Base-by-base conservation (phyloP, 2,113 vertebrate species). In the Arenaria interpres region DNA sequence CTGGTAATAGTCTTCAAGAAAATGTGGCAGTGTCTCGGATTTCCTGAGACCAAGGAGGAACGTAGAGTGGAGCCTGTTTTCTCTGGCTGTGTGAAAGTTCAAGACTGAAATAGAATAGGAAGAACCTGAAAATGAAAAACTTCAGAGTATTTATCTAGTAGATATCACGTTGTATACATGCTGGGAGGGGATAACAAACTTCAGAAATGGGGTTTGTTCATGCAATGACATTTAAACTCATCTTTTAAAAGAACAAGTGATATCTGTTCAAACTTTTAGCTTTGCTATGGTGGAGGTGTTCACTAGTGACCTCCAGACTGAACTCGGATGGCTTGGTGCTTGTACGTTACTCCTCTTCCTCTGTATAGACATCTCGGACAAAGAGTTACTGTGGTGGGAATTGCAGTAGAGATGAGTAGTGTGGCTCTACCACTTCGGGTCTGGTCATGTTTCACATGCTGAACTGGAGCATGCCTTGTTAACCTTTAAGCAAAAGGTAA, bases 391-490 rank as follows among this genome's bases (percentile, higher is more conserved):
- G 33, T 37, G 78, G 5, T 35, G 39, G 60, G 27, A 57, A 2
- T 24, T 13, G 37, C 54, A 25, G 43, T 1, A 33, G 66, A 19
- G 30, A 25, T 66, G 39, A 67, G 69, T 0, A 19, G 37, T 9
- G 2, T 12, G 27, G 22, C 35, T 9, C 12, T 30, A 28, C 27
- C 9, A 13, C 57, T 43, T 54, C 30, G 39, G 19, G 2, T 30
- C 28, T 39, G 10, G 20, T 64, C 9, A 1, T 3, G 0, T 37
- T 39, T 37, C 74, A 37, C 1, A 0, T 24, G 50, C 22, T 37
- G 41, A 53, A 35, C 13, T 77, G 57, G 22, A 91, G 17, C 17
- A 1, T 12, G 35, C 6, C 69, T 66, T 46, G 6, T 28, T 62
- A 39, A 9, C 16, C 16, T 43, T 9, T 48, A 68, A 21, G 30